A percentile compares a stretch with the other conserved stretches of the same genome.
Conservation (phyloP, 2,888 invertebrate genomes). For the Plutella xylostella region DNA sequence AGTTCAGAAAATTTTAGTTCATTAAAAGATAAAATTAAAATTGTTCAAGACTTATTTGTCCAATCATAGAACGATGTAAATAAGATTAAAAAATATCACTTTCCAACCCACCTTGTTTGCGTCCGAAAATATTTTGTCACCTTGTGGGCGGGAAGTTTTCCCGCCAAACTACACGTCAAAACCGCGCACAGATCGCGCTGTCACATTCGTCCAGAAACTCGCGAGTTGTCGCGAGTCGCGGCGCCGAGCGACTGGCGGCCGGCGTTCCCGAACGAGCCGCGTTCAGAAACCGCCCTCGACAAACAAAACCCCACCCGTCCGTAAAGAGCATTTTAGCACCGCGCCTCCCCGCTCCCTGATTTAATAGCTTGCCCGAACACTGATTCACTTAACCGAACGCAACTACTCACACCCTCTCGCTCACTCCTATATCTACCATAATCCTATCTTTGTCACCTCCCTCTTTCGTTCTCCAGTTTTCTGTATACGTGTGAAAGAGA, state of each 20-base stretch:
- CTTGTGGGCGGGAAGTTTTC: constrained; percentile 62
- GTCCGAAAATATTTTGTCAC: constrained; percentile 68
- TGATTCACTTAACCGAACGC: constrained; percentile 69
- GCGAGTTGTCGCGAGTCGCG: constrained; percentile 40
- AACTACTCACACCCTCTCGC: constrained; percentile 52
- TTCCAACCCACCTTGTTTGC: constrained; percentile 71
- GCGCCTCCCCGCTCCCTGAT: constrained; percentile 60
- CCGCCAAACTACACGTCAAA: constrained; percentile 53
- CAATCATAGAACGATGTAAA: no score
- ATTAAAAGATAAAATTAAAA: no score
- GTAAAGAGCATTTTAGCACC: constrained; percentile 64
- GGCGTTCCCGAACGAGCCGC: constrained; percentile 39
- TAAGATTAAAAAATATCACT: no score
- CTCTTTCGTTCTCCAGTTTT: constrained; percentile 27
- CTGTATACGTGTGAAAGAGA: constrained; percentile 44
- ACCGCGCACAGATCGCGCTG: constrained; percentile 62
- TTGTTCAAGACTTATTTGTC: no score
- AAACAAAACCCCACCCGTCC: constrained; percentile 66
- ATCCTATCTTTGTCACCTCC: constrained; percentile 24
- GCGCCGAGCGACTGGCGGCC: constrained; percentile 35
- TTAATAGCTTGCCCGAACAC: constrained; percentile 68
- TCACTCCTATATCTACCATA: constrained; percentile 35
- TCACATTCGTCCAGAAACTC: constrained; percentile 38
- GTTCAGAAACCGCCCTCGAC: constrained; percentile 63
- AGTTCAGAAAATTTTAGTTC: no score